Evolutionary conservation across 2,113 vertebrate species (phyloP).

Genomic region (Ursus arctos): DNA sequence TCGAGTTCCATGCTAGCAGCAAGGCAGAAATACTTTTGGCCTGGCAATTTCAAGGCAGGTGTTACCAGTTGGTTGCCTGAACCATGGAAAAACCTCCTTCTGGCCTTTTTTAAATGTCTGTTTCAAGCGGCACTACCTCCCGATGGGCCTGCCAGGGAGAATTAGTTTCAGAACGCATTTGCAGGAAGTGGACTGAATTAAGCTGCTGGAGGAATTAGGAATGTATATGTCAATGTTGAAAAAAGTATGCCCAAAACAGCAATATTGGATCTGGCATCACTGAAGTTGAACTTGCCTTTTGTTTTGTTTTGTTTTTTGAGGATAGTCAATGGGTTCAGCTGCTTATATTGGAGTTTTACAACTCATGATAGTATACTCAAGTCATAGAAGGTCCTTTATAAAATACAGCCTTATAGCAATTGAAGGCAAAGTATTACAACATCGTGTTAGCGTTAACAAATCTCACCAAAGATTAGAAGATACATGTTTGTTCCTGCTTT

Average conservation of each 20-base stretch:
- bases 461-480: not conserved
- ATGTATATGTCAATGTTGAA: not conserved
- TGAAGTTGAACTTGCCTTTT: not conserved
- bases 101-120: constrained; percentile 50
- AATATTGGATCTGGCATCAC: not conserved
- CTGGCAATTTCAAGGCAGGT: constrained; percentile 51
- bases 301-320: not conserved
- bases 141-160: constrained; percentile 16
- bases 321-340: not conserved
- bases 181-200: constrained; percentile 42
- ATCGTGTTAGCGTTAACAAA: not conserved
- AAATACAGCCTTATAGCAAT: not conserved
- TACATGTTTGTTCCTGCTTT: not conserved
- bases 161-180: constrained; percentile 55
- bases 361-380: not conserved
- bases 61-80: constrained; percentile 55
- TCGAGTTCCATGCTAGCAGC: not conserved
- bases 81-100: constrained; percentile 46
- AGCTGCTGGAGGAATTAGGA: not conserved
- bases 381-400: not conserved
- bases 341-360: not conserved
- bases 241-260: not conserved
- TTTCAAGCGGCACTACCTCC: constrained; percentile 8
- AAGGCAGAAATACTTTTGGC: constrained; percentile 39
- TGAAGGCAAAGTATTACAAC: not conserved